Evolutionary conservation across 1,140 invertebrate species (phyloP).

Genomic region (Aplysia californica): DNA sequence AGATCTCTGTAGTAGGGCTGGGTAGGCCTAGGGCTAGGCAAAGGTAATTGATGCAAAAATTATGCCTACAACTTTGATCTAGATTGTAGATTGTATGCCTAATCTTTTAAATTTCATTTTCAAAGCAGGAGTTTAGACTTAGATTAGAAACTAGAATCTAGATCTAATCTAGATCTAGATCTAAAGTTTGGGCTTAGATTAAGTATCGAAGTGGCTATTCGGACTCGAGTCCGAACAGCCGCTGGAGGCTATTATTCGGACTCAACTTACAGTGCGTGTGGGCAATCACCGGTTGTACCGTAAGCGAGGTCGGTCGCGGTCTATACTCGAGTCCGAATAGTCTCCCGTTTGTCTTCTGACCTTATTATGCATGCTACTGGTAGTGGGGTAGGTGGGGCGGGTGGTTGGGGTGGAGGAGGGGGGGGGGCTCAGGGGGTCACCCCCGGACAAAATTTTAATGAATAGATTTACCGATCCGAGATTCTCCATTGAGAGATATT

Average conservation of each 20-base stretch:
- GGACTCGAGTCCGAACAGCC: too few relatives aligned
- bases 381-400: too few relatives aligned
- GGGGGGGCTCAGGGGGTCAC: too few relatives aligned
- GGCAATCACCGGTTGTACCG: too few relatives aligned
- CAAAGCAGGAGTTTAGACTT: neutral
- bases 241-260: too few relatives aligned
- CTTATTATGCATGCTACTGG: too few relatives aligned
- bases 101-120: neutral
- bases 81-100: neutral
- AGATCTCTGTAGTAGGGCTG: neutral
- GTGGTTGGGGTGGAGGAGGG: too few relatives aligned
- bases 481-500: neutral
- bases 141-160: neutral
- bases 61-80: neutral
- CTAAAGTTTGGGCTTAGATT: neutral
- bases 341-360: too few relatives aligned
- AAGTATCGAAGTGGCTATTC: neutral
- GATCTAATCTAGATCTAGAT: neutral
- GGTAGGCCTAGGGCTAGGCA: too few relatives aligned
- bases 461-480: neutral
- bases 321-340: neutral
- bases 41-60: too few relatives aligned
- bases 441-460: neutral
- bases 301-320: neutral
- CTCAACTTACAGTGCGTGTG: too few relatives aligned